Percentiles rank a stretch among this genome's conserved stretches.
phyloP scores from a whole-genome alignment of 2,888 invertebrate species.

The Watsonalla binaria region DNA sequence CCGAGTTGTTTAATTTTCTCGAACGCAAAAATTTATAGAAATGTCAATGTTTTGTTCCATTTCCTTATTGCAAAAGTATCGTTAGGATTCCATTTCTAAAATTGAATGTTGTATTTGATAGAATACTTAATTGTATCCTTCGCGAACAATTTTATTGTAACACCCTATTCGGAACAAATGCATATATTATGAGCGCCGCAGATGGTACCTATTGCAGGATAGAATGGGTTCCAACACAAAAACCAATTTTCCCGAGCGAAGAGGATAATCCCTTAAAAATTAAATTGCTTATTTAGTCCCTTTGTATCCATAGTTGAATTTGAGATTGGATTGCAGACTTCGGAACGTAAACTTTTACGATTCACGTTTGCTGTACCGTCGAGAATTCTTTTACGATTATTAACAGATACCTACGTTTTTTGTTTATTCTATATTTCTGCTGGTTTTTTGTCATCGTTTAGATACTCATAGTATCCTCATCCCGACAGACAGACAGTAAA shows the following conservation, averaged over 20 bases:
- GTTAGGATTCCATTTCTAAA: too few species aligned
- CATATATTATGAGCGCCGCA: background rate
- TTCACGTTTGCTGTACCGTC: slow-evolving; percentile 5
- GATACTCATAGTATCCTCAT: too few species aligned
- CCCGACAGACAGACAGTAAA: too few species aligned
- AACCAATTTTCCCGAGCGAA: slow-evolving; percentile 33
- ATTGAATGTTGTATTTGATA: too few species aligned
- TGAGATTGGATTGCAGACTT: slow-evolving; percentile 13
- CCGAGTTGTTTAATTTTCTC: too few species aligned
- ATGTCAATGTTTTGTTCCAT: too few species aligned
- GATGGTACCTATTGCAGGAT: background rate
- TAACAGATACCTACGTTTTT: background rate
- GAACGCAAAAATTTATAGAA: too few species aligned
- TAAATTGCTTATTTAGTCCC: slow-evolving; percentile 19
- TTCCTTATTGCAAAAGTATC: too few species aligned
- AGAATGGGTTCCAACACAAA: background rate
- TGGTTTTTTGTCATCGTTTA: too few species aligned
- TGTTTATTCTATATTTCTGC: background rate
- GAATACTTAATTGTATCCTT: too few species aligned
- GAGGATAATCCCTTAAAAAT: slow-evolving; percentile 33
- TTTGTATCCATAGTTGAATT: background rate
- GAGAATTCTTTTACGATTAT: background rate
- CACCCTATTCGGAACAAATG: background rate
- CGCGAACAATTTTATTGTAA: background rate
- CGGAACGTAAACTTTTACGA: slow-evolving; percentile 23